Percentiles rank a stretch among this genome's conserved stretches.
phyloP scores from a whole-genome alignment of 2,113 vertebrate species.

The Takifugu bimaculatus region DNA sequence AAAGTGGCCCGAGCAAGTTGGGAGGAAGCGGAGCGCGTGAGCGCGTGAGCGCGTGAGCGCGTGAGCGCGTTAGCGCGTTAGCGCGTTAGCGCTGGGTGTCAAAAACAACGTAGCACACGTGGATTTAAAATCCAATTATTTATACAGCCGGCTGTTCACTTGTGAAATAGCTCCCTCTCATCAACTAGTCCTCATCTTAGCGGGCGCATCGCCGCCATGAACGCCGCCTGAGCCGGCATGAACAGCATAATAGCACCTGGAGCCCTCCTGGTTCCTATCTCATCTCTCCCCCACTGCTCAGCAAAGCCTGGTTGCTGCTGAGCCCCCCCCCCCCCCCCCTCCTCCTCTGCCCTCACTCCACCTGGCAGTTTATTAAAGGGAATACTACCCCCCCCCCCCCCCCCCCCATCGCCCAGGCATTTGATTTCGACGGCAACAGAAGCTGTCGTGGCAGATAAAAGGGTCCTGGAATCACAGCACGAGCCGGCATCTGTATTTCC shows the following conservation, averaged over 20 bases:
- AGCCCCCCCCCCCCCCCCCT: slow-evolving; percentile 5
- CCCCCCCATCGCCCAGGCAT: slow-evolving; percentile 51
- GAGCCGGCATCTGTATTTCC: slow-evolving; percentile 67
- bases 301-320: slow-evolving; percentile 49
- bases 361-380: slow-evolving; percentile 83
- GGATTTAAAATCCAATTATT: no score
- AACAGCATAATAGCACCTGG: slow-evolving; percentile 70
- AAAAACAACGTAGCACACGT: no score
- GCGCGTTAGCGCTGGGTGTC: no score
- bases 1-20: no score
- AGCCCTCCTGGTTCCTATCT: slow-evolving; percentile 70
- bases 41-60: no score
- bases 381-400: slow-evolving; percentile 66
- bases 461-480: slow-evolving; percentile 56
- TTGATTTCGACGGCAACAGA: slow-evolving; percentile 75
- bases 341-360: slow-evolving; percentile 52
- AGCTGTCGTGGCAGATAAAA: slow-evolving; percentile 82
- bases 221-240: slow-evolving; percentile 66
- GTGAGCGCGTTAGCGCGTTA: no score
- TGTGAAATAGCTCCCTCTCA: slow-evolving; percentile 1
- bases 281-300: slow-evolving; percentile 44
- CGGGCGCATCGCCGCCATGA: not conserved
- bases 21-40: no score
- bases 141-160: no score
- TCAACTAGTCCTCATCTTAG: slow-evolving; percentile 16